Evolutionary conservation across 2,797 vertebrate genomes (phyloP), one percentile per base, ranked within the genome.

Genomic region (Cyprinella venusta): DNA sequence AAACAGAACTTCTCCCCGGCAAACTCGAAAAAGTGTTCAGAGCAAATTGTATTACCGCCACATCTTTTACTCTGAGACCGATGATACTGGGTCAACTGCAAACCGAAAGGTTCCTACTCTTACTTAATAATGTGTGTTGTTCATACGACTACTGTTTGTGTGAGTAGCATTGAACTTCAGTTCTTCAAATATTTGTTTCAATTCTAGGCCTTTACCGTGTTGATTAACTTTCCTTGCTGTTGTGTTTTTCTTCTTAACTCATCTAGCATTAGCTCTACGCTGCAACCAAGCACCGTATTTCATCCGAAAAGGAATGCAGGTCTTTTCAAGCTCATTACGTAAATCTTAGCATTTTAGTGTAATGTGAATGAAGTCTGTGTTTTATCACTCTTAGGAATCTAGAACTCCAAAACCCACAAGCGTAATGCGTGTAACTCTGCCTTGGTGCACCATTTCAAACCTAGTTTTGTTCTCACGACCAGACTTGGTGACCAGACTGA

Each of bases 401-500:
- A 42, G 48, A 67, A 54, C 50, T 30, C 18, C 38, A 48, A 48
- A 61, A 80, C 30, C 69, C 54, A 63, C 50, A 24, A 50, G 54
- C 65, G 6, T 68, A 50, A 56, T 16, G 72, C 4, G 13, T 8
- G 36, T 30, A 38, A 19, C 33, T 56, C 52, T 75, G 48, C 65
- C 21, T 61, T 76, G 24, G 36, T 68, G 50, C 36, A 69, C 10
- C 36, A 5, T 82, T 83, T 83, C 68, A 83, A 82, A 38, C 40
- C 70, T 26, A 54, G 72, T 59, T 76, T 76, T 76, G 81, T 45
- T 82, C 71, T 82, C 71, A 45, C 52, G 59, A 70, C 74, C 40
- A 76, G 54, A 77, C 65, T 83, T 76, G 36, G 50, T 68, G 74
- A 77, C 81, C 81, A 83, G 64, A 77, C 81, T 71, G 52, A 83